Base-by-base conservation (phyloP, 2,888 invertebrate species). In the Hydrotaea cyrtoneurina region DNA sequence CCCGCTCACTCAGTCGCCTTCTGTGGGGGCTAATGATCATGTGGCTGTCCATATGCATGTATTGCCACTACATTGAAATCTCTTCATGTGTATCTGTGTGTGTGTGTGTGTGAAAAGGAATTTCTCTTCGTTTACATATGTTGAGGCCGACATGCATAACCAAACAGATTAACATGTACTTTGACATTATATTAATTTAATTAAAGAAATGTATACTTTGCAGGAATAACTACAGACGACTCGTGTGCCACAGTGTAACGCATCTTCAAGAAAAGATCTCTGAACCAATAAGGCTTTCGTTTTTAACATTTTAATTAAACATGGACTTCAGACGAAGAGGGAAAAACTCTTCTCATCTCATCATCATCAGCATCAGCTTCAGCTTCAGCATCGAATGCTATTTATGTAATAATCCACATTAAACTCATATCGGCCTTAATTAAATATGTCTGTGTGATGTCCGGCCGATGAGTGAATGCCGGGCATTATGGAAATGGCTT, bases 131-230 rank as follows among this genome's bases (percentile, higher is more conserved):
- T 59, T 57, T n/a, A n/a, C 31, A 31, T 31, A 74, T 62, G 43
- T 76, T 76, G 71, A 76, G 57, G 26, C 50, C 73, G 73, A 43
- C 50, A 59, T 77, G 66, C 43, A 79, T 64, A 82, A 76, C 43
- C 71, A 79, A 76, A 87, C 62, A 84, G 77, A 81, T 73, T 77
- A 46, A 76, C 36, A 69, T 78, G 62, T 76, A 86, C 26, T 23
- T 69, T 15, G 43, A 36, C 79, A 19, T 59, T 76, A 76, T 69
- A 69, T 53, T 66, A 83, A 83, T 80, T 80, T 59, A 83, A 80
- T 83, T 77, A 77, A 43, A 69, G 64, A 80, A 80, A 69, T 80
- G 26, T 74, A 43, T 59, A 50, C 72, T 69, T 69, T 69, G 23
- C 15, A 13, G 36, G 79, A 79, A 85, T 73, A 62, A 64, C 59